phyloP scores from a whole-genome alignment of 2,113 vertebrate genomes.

The Phrynosoma blainvillii region DNA sequence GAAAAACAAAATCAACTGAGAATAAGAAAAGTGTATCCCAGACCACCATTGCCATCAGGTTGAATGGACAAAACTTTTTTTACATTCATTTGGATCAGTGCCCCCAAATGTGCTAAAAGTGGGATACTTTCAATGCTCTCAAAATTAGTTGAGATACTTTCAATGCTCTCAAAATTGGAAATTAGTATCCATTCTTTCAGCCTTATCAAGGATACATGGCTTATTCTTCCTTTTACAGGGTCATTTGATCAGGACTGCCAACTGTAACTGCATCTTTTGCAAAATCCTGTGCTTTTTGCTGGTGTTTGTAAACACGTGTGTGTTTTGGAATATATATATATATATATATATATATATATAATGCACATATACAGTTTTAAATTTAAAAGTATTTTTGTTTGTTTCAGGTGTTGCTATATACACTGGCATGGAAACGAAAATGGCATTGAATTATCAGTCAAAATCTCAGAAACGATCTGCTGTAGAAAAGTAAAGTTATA shows the following conservation, averaged over 20 bases:
- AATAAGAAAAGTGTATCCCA: background rate
- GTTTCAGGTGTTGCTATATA: conserved; percentile 92
- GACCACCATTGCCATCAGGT: background rate
- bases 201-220: background rate
- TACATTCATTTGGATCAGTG: background rate
- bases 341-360: background rate
- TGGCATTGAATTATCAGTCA: conserved; percentile 97
- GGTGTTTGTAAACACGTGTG: background rate
- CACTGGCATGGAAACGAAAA: conserved; percentile 99
- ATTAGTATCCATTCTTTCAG: background rate
- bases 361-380: background rate
- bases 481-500: conserved; percentile 93
- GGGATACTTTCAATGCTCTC: background rate
- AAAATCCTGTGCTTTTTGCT: background rate
- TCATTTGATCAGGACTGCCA: background rate
- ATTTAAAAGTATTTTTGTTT: conserved; percentile 45
- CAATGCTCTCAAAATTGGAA: background rate
- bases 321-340: background rate
- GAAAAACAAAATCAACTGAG: background rate
- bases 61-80: background rate
- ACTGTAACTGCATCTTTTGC: background rate
- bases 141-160: background rate
- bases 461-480: conserved; percentile 98
- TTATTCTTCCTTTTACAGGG: background rate
- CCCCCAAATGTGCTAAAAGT: background rate